Base-by-base conservation (phyloP, 2,888 invertebrate genomes). In the Amblyjoppa fuscipennis region DNA sequence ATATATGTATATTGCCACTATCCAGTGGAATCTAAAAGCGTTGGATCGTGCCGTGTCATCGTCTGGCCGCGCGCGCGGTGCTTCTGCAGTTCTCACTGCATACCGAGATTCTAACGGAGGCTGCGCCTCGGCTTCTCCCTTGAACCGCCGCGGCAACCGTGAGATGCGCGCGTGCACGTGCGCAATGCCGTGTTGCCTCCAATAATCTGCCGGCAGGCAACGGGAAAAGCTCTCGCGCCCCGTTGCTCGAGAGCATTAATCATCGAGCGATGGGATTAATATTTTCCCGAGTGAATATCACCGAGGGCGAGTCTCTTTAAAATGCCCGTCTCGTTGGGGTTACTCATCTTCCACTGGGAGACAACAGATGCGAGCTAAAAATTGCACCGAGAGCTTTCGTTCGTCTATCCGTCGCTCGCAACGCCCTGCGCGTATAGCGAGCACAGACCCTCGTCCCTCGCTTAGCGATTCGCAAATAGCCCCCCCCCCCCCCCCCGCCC, bases 21-120 rank as follows among this genome's bases (percentile, higher is more conserved):
- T 78, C 68, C 81, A 49, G 86, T 90, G 68, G 84, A 56, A 84
- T 91, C 90, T 91, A 91, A 91, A 91, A 90, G 88, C 87, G 90
- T 87, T 80, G 76, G 86, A 53, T 51, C 66, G 81, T 59, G 87
- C 85, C 90, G 91, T 91, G 89, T 91, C 91, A 91, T 90, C 91
- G 91, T 91, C 91, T 91, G 91, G 90, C 85, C 89, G 87, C 89
- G 91, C 90, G 68, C 81, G 83, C 78, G 83, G 13, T 56, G 53
- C 51, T 69, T 68, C 41, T 66, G 75, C 85, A 66, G 74, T 64
- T 85, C 49, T 78, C 70, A 64, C 49, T 66, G 81, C 73, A 38
- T 69, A 53, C 64, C 73, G 59, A 64, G 66, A 20, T 66, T 31
- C 61, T 25, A 71, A 56, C 68, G 74, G 41, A 61, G 75, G 61